Evolutionary conservation across 2,888 invertebrate species (phyloP).

Genomic region (Thecocarcelia acutangulata): DNA sequence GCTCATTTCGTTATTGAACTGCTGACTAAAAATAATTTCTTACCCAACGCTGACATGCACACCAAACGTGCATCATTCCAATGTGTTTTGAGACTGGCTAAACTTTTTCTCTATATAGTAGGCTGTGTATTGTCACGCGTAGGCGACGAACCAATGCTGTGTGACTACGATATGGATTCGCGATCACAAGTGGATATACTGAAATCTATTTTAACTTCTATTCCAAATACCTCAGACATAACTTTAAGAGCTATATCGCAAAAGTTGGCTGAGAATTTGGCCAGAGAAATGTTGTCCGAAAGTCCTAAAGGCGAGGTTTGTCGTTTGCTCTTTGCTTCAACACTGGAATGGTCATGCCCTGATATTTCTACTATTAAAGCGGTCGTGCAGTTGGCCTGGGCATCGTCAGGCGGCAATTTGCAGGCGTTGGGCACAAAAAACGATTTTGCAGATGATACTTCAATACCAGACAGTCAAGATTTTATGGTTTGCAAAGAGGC

Average conservation of each 20-base stretch:
- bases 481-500: conserved; percentile 92
- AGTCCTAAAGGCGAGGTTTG: conserved; percentile 82
- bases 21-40: conserved; percentile 92
- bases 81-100: conserved; percentile 92
- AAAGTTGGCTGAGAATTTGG: conserved; percentile 90
- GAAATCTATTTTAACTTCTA: conserved; percentile 90
- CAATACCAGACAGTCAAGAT: conserved; percentile 86
- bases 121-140: conserved; percentile 88
- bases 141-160: conserved; percentile 83
- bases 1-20: conserved; percentile 87
- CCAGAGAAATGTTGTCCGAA: conserved; percentile 85
- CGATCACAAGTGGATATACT: conserved; percentile 84
- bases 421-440: conserved; percentile 85
- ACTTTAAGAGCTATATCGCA: conserved; percentile 92
- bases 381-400: conserved; percentile 90
- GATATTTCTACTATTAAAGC: conserved; percentile 88
- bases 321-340: conserved; percentile 83
- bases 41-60: conserved; percentile 89
- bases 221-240: conserved; percentile 92
- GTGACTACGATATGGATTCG: conserved; percentile 81
- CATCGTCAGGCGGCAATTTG: conserved; percentile 88
- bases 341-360: conserved; percentile 87
- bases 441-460: conserved; percentile 81
- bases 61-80: conserved; percentile 91
- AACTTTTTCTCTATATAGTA: conserved; percentile 92